A percentile compares a stretch with the other conserved stretches of the same genome.
Evolutionary conservation across 2,888 invertebrate species (phyloP).

Genomic region (Cephonodes hylas): DNA sequence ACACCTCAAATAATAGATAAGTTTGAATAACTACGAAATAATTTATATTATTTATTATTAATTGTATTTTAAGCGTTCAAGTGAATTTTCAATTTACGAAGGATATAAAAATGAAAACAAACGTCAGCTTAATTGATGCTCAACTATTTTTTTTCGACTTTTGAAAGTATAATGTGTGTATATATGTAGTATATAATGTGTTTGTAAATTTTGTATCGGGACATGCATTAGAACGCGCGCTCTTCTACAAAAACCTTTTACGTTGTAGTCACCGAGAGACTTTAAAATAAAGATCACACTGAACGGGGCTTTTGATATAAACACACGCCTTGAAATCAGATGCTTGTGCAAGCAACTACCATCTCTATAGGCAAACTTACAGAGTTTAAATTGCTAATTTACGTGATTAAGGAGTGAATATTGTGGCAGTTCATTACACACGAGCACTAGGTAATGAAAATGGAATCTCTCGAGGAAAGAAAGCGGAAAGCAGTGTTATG

Average conservation of each 20-base stretch:
- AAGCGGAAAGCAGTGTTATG: slow-evolving; percentile 38
- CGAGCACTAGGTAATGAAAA: slow-evolving; percentile 47
- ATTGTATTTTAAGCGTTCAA: too few species aligned
- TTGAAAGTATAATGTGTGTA: too few species aligned
- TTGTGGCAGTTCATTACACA: slow-evolving; percentile 33
- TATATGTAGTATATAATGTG: too few species aligned
- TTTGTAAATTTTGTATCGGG: neutral
- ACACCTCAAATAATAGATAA: too few species aligned
- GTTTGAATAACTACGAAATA: too few species aligned
- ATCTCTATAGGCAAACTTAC: neutral
- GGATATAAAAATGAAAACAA: too few species aligned
- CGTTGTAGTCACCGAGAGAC: neutral
- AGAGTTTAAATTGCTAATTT: neutral
- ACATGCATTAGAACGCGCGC: neutral
- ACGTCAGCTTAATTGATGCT: too few species aligned
- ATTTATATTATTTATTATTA: too few species aligned
- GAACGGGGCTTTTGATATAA: neutral
- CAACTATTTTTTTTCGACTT: too few species aligned
- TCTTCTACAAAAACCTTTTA: neutral
- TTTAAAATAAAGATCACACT: neutral
- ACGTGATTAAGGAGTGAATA: neutral
- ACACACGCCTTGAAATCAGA: neutral
- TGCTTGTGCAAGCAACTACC: neutral
- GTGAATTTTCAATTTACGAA: too few species aligned
- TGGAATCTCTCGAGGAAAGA: slow-evolving; percentile 37